Evolutionary conservation across 2,113 vertebrate species (phyloP).

Genomic region (Oenanthe melanoleuca): DNA sequence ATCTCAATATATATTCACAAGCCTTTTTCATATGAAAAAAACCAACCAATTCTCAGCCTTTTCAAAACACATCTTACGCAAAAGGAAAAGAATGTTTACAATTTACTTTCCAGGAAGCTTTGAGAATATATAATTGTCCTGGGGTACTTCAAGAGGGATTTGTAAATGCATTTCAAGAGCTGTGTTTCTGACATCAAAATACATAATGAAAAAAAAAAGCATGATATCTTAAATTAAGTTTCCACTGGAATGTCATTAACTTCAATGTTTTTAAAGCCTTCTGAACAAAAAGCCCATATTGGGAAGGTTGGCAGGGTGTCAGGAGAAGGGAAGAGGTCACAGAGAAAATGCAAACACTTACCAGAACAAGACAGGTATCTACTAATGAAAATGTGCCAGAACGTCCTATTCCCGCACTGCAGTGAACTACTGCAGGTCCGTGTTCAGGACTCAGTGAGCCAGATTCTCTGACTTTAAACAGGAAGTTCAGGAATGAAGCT

Average conservation of each 20-base stretch:
- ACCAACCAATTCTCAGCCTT: neutral
- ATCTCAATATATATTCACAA: neutral
- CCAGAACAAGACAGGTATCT: constrained; percentile 94
- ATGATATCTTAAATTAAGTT: neutral
- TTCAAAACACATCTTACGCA: neutral
- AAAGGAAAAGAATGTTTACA: neutral
- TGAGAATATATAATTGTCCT: neutral
- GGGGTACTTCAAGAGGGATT: neutral
- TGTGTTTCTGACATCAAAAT: neutral
- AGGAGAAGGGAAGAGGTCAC: neutral
- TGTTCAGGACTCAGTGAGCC: constrained; percentile 85
- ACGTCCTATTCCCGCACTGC: constrained; percentile 96
- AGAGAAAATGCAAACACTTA: constrained; percentile 69
- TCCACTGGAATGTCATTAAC: neutral
- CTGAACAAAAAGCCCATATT: neutral
- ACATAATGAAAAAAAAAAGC: neutral
- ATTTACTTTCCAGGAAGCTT: neutral
- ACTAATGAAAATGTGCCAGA: constrained; percentile 95
- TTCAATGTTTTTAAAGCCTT: neutral
- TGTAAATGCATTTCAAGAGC: neutral
- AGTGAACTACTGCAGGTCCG: constrained; percentile 90
- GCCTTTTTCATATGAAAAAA: neutral
- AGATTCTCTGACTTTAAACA: constrained; percentile 94
- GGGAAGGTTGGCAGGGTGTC: neutral
- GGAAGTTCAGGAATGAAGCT: constrained; percentile 95